Evolutionary conservation across 2,797 vertebrate genomes (phyloP).

Genomic region (Ceryle rudis): DNA sequence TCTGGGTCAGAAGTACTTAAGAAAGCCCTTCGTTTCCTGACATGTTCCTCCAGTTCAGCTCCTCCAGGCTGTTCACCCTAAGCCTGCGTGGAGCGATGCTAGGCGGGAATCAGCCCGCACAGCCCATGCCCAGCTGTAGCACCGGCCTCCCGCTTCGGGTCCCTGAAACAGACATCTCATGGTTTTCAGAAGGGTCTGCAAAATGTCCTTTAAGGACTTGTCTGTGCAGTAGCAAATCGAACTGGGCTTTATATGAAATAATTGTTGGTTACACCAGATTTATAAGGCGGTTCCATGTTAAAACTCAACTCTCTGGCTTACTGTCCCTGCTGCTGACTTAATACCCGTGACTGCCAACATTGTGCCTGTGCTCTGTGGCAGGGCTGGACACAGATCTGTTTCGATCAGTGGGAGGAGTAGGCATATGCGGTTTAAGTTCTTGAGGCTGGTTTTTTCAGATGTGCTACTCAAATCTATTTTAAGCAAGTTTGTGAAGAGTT

Average conservation of each 20-base stretch:
- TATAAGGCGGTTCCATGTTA: not conserved
- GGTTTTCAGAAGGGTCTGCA: not conserved
- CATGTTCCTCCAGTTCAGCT: not conserved
- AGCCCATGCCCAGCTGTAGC: accelerated
- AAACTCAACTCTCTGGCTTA: not conserved
- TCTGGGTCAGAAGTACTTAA: not conserved
- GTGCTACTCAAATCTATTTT: not conserved
- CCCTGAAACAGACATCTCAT: not conserved
- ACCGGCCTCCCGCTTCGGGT: not conserved
- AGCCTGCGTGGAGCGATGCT: not conserved
- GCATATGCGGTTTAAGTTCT: not conserved
- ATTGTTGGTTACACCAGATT: not conserved
- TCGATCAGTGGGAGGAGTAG: not conserved
- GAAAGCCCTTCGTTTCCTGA: not conserved
- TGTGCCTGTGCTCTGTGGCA: not conserved
- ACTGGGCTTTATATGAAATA: not conserved
- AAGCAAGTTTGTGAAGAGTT: constrained; percentile 13
- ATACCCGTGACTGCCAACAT: not conserved
- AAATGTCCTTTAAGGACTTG: not conserved
- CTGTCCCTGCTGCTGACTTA: not conserved
- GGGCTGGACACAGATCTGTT: not conserved
- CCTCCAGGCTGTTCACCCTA: not conserved
- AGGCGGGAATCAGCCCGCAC: not conserved
- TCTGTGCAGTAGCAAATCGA: not conserved
- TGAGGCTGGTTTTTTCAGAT: not conserved